These are phyloP conservation scores for Manis javanica DNA, from an alignment of 2,797 vertebrate species.

Conservation along the genomic window DNA sequence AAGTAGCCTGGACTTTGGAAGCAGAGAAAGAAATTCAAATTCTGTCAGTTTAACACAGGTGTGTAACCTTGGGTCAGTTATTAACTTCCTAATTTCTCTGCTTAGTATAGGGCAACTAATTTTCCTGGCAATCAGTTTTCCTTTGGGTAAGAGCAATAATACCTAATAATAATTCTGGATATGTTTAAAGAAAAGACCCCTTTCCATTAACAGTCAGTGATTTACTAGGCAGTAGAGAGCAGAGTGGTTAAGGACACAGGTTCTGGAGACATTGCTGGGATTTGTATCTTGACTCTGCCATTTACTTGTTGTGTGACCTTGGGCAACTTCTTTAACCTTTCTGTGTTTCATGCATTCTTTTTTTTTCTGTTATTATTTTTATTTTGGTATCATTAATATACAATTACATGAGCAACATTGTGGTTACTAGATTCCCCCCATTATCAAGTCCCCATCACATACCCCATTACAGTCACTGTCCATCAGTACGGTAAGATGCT, in stretches of 20 bases:
- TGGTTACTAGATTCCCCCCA: too few relatives aligned
- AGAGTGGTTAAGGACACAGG: neutral
- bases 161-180: neutral
- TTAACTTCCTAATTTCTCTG: slow-evolving; percentile 32
- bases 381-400: too few relatives aligned
- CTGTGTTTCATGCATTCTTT: neutral
- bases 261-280: neutral
- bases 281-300: neutral
- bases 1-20: neutral
- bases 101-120: neutral
- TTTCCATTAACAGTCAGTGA: neutral
- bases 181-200: neutral
- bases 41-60: neutral
- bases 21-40: neutral
- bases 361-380: too few relatives aligned
- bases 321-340: neutral
- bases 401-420: too few relatives aligned
- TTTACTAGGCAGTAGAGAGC: neutral
- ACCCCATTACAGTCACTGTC: too few relatives aligned
- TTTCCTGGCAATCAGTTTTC: slow-evolving; percentile 11
- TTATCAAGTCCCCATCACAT: too few relatives aligned
- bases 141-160: slow-evolving; percentile 36
- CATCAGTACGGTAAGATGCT: too few relatives aligned
- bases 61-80: neutral
- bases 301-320: neutral